These are phyloP conservation scores for Oreortyx pictus DNA, from an alignment of 2,797 vertebrate genomes.

Conservation along the genomic window DNA sequence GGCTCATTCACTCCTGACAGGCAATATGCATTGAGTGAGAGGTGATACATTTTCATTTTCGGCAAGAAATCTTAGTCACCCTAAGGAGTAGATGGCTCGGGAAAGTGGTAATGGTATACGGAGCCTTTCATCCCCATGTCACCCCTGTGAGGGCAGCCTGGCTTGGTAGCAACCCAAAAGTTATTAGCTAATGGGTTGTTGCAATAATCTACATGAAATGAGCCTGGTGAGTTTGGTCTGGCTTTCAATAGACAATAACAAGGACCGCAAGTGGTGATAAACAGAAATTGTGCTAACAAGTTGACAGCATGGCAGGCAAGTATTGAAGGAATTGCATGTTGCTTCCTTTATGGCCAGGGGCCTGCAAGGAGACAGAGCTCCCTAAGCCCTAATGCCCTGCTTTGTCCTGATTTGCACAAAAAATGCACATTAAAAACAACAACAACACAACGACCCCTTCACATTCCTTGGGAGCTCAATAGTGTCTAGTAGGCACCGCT, in stretches of 20 bases:
- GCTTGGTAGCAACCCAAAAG: not conserved
- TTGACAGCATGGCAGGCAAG: fast-evolving
- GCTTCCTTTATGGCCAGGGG: not conserved
- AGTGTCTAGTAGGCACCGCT: not conserved
- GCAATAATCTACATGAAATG: not conserved
- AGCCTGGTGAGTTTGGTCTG: not conserved
- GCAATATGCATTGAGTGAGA: conserved; percentile 59
- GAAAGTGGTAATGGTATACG: conserved; percentile 10
- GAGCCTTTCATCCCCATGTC: not conserved
- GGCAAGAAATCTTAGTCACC: conserved; percentile 51
- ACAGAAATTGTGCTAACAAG: not conserved
- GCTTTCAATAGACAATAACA: not conserved
- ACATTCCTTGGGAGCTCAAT: not conserved
- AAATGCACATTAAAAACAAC: not conserved
- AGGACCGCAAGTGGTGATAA: not conserved
- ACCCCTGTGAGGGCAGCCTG: fast-evolving
- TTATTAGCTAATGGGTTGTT: not conserved
- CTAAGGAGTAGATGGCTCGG: conserved; percentile 26
- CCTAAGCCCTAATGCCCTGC: not conserved
- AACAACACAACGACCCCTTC: not conserved
- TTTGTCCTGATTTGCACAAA: not conserved
- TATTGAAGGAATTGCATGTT: not conserved
- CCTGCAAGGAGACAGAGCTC: not conserved
- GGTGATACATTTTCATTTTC: conserved; percentile 56
- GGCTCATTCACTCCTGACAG: conserved; percentile 22